These are phyloP conservation scores for Drosophila watanabei DNA, from an alignment of 1,140 invertebrate genomes.

Conservation along the genomic window DNA sequence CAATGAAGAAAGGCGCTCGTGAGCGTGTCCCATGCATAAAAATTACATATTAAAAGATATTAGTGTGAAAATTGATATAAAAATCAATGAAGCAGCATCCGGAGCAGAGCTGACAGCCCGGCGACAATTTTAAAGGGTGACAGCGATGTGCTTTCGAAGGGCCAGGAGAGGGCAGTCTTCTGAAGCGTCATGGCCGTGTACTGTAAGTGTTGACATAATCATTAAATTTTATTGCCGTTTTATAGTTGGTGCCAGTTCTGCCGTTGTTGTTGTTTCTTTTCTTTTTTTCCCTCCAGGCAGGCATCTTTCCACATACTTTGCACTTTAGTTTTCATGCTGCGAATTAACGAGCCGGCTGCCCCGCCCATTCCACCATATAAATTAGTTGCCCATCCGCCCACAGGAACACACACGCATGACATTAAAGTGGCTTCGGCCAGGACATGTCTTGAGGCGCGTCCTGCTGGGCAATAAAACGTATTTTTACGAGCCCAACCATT, in stretches of 20 bases:
- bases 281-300: slow-evolving; percentile 3
- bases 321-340: slow-evolving; percentile 81
- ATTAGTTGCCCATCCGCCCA: slow-evolving; percentile 64
- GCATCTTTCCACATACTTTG: slow-evolving; percentile 64
- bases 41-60: slow-evolving; percentile 84
- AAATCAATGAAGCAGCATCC: slow-evolving; percentile 77
- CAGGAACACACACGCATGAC: slow-evolving; percentile 51
- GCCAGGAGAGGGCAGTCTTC: slow-evolving; percentile 49
- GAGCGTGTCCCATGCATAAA: slow-evolving; percentile 71
- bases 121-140: slow-evolving; percentile 66
- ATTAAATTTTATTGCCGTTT: slow-evolving; percentile 78
- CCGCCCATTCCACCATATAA: slow-evolving; percentile 60
- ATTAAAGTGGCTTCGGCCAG: slow-evolving; percentile 56
- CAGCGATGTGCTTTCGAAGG: slow-evolving; percentile 18
- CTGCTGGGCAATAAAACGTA: slow-evolving; percentile 79
- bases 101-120: slow-evolving; percentile 24
- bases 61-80: slow-evolving; percentile 83
- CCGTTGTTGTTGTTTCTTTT: slow-evolving; percentile 14
- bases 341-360: slow-evolving; percentile 74
- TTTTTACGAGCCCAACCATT: slow-evolving; percentile 75
- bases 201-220: slow-evolving; percentile 82
- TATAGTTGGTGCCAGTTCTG: slow-evolving; percentile 46
- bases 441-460: slow-evolving; percentile 76
- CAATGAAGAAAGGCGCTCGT: slow-evolving; percentile 18
- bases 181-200: slow-evolving; percentile 67